Evolutionary conservation across 2,797 vertebrate genomes (phyloP).

Genomic region (Strix occidentalis): DNA sequence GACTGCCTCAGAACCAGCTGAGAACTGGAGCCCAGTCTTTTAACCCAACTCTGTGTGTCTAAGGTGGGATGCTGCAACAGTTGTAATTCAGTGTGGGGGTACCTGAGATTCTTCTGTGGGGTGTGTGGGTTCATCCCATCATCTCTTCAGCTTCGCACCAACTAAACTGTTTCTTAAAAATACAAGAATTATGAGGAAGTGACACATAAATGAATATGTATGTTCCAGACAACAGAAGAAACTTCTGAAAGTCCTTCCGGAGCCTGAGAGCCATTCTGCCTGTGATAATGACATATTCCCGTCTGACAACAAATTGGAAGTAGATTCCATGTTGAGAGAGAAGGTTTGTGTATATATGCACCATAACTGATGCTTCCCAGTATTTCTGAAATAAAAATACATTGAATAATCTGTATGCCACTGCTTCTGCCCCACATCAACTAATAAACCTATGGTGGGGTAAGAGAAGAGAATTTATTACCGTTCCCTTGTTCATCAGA

Average conservation of each 20-base stretch:
- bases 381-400: not conserved
- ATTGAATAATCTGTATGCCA: not conserved
- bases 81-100: not conserved
- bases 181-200: not conserved
- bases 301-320: not conserved
- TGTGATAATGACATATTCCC: not conserved
- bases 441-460: not conserved
- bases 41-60: not conserved
- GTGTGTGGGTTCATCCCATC: not conserved
- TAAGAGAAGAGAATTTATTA: not conserved
- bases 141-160: not conserved
- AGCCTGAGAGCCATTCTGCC: conserved; percentile 72
- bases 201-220: not conserved
- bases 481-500: not conserved
- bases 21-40: not conserved
- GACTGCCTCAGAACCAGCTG: not conserved
- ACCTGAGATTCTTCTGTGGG: not conserved
- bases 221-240: conserved; percentile 88
- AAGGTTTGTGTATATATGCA: not conserved
- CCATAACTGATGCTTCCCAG: not conserved
- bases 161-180: not conserved
- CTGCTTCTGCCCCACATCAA: not conserved
- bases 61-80: not conserved
- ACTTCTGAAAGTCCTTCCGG: conserved; percentile 79
- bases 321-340: conserved; percentile 20